phyloP scores from a whole-genome alignment of 1,140 invertebrate species.

The Trissolcus basalis region DNA sequence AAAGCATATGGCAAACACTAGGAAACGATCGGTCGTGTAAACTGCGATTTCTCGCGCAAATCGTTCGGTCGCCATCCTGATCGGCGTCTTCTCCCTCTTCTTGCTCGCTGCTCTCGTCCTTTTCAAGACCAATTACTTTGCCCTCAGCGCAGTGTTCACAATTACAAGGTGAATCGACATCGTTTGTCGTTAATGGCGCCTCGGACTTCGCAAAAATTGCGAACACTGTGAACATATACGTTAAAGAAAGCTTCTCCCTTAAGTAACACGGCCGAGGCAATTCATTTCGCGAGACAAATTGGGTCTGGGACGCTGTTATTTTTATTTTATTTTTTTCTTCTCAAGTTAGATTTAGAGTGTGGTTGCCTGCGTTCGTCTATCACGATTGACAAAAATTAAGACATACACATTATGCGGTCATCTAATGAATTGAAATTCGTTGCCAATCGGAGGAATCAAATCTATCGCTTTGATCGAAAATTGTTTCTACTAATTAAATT shows the following conservation, averaged over 20 bases:
- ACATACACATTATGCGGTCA: conserved; percentile 23
- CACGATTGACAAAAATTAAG: conserved; percentile 30
- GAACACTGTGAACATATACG: conserved; percentile 48
- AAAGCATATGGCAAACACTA: conserved; percentile 71
- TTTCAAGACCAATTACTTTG: conserved; percentile 58
- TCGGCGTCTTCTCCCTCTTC: conserved; percentile 56
- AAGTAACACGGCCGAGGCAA: conserved; percentile 55
- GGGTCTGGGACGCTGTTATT: conserved; percentile 50
- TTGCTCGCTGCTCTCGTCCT: conserved; percentile 38
- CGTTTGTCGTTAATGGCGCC: conserved; percentile 50
- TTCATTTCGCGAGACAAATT: conserved; percentile 58
- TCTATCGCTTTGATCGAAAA: conserved; percentile 7
- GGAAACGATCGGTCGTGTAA: conserved; percentile 66
- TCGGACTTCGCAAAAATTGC: conserved; percentile 53
- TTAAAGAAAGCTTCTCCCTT: conserved; percentile 55
- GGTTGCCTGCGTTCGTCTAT: conserved; percentile 8
- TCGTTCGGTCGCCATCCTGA: conserved; percentile 63
- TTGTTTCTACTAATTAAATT: not conserved
- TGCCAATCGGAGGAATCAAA: conserved; percentile 6
- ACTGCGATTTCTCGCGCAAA: conserved; percentile 69
- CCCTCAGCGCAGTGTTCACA: conserved; percentile 65
- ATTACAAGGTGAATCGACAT: conserved; percentile 62
- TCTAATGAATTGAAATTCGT: conserved; percentile 37
- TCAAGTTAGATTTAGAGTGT: conserved; percentile 23
- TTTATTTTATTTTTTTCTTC: conserved; percentile 52